Conservation (phyloP, 2,113 vertebrate genomes). For the Perognathus longimembris region DNA sequence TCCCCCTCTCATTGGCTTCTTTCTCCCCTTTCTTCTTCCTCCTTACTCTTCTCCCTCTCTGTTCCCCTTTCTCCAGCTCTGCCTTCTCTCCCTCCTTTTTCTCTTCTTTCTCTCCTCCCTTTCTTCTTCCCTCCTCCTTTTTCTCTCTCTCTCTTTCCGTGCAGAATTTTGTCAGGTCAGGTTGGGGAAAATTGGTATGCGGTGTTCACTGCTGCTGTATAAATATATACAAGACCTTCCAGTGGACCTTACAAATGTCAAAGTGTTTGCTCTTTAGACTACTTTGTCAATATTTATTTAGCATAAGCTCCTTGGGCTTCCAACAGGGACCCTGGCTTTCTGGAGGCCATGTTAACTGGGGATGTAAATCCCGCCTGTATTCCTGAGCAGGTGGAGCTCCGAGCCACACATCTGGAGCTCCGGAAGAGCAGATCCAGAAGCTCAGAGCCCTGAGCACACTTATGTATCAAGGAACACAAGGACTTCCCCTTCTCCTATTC, state of each 20-base stretch:
- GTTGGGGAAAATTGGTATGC: conserved; percentile 87
- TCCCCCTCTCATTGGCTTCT: too few relatives aligned
- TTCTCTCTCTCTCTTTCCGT: neutral
- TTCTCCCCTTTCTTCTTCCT: too few relatives aligned
- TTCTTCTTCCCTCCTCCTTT: too few relatives aligned
- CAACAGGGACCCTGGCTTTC: conserved; percentile 83
- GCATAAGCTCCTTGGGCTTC: conserved; percentile 84
- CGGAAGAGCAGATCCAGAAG: neutral
- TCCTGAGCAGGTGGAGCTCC: conserved; percentile 56
- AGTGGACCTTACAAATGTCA: conserved; percentile 92
- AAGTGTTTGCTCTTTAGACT: conserved; percentile 91
- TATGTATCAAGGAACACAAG: neutral
- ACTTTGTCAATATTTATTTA: conserved; percentile 91
- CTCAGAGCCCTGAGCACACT: neutral
- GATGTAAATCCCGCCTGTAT: conserved; percentile 69
- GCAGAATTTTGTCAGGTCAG: conserved; percentile 79
- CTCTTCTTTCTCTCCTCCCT: too few relatives aligned
- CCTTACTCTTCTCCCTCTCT: too few relatives aligned
- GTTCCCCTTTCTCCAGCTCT: too few relatives aligned
- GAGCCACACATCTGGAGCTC: neutral
- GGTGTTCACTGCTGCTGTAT: conserved; percentile 84
- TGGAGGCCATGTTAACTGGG: conserved; percentile 71
- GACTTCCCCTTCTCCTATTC: neutral
- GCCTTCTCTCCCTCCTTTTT: too few relatives aligned
- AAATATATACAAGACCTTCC: conserved; percentile 91